phyloP scores from a whole-genome alignment of 2,113 vertebrate genomes.

The Mesembrinibis cayennensis region DNA sequence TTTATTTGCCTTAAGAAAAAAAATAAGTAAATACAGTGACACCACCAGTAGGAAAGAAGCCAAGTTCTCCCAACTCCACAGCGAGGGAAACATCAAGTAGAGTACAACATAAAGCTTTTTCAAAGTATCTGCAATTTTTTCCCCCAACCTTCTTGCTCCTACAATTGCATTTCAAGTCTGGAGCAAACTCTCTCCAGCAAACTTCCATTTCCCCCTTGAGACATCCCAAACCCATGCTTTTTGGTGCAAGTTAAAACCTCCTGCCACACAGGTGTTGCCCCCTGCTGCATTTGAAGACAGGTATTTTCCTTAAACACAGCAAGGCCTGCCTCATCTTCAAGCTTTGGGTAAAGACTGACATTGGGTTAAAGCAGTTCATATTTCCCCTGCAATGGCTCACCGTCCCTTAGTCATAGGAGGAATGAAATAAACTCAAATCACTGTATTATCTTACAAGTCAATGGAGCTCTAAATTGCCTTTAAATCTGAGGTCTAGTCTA shows the following conservation, averaged over 20 bases:
- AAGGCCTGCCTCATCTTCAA: not conserved
- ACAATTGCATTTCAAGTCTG: not conserved
- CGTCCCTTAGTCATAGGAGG: not conserved
- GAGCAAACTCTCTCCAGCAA: not conserved
- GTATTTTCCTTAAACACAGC: not conserved
- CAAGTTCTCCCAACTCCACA: not conserved
- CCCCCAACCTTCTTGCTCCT: not conserved
- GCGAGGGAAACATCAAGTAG: not conserved
- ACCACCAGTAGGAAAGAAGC: not conserved
- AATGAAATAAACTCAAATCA: constrained; percentile 48
- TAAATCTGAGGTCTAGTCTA: constrained; percentile 1
- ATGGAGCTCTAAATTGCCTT: constrained; percentile 67
- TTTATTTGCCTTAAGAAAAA: not conserved
- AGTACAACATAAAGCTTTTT: not conserved
- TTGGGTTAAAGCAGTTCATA: not conserved
- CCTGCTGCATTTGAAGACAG: not conserved
- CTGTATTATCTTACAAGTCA: constrained; percentile 46
- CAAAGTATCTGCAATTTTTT: not conserved
- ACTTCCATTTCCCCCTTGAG: not conserved
- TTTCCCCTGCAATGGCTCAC: not conserved
- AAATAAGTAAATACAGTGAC: not conserved
- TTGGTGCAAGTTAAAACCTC: not conserved
- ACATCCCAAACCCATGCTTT: not conserved
- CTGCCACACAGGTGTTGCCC: not conserved
- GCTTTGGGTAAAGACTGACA: not conserved